Evolutionary conservation across 2,113 vertebrate species (phyloP), one percentile per base, ranked within the genome.

Genomic region (Embiotoca jacksoni): DNA sequence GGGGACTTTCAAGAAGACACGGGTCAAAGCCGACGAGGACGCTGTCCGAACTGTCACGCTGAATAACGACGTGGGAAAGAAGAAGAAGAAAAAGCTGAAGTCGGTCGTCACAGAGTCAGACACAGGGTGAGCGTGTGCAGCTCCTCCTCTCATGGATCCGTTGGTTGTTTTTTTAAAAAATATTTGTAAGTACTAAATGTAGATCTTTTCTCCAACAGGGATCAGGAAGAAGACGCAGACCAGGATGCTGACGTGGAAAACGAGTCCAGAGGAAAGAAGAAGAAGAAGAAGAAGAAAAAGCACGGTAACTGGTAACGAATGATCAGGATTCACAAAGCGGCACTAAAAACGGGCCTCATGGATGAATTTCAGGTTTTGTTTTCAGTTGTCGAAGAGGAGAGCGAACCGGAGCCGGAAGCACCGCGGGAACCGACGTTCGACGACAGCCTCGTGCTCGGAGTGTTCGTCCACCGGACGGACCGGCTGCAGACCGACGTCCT

Each of bases 381-480:
- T 71, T 59, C 84, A 94, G 95, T 93, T 82, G 89, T 87, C 66
- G 91, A 75, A 63, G 87, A 91, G 4, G 88, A 88, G 33, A 93
- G 93, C 83, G 86, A 92, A 68, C 79, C 65, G 35, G 94, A 89
- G 68, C 81, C 62, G 30, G 94, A 95, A 37, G 74, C 73, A 61
- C 92, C 78, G 3, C 84, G 88, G 53, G 92, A 92, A 56, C 88
- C 75, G 36, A 66, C 11, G 13, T 94, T 95, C 85, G 95, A 94
- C 60, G 95, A 97, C 88, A 94, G 92, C 80, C 95, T 97, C 36
- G 96, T 99, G 35, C 92, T 99, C 72, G 97, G 97, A 75, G 94
- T 99, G 86, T 95, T 95, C 52, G 79, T 99, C 71, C 98, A 99
- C 90, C 93, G 96, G 66, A 94, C 96, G 1, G 98, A 99, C 87